Evolutionary conservation across 2,113 vertebrate species (phyloP).

Genomic region (Trogon melanurus): DNA sequence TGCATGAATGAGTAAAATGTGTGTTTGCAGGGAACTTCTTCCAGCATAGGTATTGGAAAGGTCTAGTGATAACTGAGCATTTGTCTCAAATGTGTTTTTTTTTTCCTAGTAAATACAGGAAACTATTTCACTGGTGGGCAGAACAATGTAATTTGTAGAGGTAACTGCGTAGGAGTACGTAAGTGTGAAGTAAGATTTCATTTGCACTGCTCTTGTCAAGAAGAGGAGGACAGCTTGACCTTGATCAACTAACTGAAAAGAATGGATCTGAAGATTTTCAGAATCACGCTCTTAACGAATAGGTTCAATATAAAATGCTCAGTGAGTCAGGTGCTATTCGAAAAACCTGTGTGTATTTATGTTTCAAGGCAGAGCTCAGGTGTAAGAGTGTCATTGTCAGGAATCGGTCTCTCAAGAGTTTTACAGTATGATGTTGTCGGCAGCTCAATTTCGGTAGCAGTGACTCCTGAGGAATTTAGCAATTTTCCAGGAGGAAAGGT

Average conservation of each 20-base stretch:
- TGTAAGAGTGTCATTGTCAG: background rate
- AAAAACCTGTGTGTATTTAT: background rate
- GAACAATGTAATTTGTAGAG: background rate
- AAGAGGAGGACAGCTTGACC: background rate
- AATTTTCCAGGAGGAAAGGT: background rate
- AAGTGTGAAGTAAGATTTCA: background rate
- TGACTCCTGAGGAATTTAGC: background rate
- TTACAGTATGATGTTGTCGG: background rate
- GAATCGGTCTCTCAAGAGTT: background rate
- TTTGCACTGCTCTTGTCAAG: background rate
- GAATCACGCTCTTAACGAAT: background rate
- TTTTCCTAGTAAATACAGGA: background rate
- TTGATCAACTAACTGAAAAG: background rate
- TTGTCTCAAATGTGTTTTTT: background rate
- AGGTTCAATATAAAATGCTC: background rate
- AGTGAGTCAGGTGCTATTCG: background rate
- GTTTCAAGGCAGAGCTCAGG: background rate
- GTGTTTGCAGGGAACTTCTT: background rate
- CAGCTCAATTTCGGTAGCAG: background rate
- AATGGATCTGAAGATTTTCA: background rate
- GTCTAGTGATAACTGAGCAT: background rate
- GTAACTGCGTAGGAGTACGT: background rate
- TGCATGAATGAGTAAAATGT: constrained; percentile 44
- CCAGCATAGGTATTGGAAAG: background rate
- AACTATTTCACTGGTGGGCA: background rate